A percentile compares a stretch with the other conserved stretches of the same genome.
Conservation (phyloP, 2,888 invertebrate genomes). For the Chrysolina oricalcia region DNA sequence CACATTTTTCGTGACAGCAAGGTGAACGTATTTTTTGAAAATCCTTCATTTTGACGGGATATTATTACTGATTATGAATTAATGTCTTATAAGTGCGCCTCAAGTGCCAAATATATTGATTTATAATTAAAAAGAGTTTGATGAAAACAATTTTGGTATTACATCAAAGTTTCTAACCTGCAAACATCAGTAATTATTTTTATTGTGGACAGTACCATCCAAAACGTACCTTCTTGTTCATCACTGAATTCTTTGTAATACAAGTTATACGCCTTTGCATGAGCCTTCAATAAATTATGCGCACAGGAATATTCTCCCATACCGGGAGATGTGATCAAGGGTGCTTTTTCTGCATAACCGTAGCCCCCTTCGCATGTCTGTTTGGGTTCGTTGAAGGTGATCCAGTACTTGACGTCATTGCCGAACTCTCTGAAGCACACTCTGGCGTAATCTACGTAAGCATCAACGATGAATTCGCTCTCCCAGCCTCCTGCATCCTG, state of each 20-base stretch:
- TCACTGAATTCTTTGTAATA: conserved; percentile 76
- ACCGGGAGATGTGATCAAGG: conserved; percentile 68
- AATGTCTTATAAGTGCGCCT: no score
- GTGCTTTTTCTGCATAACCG: conserved; percentile 59
- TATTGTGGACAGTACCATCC: no score
- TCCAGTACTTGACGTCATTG: conserved; percentile 70
- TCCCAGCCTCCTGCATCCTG: conserved; percentile 79
- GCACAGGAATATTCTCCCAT: conserved; percentile 77
- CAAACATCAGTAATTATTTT: no score
- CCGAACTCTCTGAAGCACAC: conserved; percentile 66
- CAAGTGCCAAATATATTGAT: no score
- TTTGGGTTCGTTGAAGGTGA: conserved; percentile 73
- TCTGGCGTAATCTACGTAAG: conserved; percentile 75
- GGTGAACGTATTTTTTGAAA: no score
- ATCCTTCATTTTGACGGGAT: no score
- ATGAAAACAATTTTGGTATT: no score
- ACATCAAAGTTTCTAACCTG: no score
- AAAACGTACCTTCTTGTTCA: conserved; percentile 53
- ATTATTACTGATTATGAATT: no score
- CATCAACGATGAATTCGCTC: conserved; percentile 76
- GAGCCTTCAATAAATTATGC: conserved; percentile 79
- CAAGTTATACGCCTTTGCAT: conserved; percentile 78
- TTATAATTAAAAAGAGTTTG: no score
- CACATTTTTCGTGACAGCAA: no score
- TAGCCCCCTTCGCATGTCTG: conserved; percentile 57